A percentile compares a stretch with the other conserved stretches of the same genome.
Evolutionary conservation across 2,888 invertebrate species (phyloP).

Genomic region (Opisthograptis luteolata): DNA sequence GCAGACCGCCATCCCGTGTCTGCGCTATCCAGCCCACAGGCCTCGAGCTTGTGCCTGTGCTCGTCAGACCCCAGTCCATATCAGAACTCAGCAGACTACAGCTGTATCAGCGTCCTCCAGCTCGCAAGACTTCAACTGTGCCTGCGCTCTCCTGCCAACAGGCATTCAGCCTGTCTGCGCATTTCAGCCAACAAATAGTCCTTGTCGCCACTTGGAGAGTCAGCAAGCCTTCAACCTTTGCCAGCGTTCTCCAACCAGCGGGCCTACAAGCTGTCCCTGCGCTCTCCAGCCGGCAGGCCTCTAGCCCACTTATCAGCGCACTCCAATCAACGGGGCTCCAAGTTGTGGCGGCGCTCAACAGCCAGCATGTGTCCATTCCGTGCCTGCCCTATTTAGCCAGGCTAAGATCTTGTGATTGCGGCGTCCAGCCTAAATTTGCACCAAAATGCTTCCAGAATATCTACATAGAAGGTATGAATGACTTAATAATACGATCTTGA

Average conservation of each 20-base stretch:
- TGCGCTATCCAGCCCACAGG: background rate
- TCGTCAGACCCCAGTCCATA: too few relatives aligned
- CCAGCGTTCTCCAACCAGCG: slow-evolving; percentile 1
- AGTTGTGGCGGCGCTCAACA: background rate
- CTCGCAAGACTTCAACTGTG: background rate
- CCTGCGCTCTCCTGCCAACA: background rate
- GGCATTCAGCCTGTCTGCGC: background rate
- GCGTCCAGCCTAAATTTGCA: too few relatives aligned
- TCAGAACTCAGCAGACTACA: too few relatives aligned
- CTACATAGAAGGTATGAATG: too few relatives aligned
- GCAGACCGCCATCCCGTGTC: background rate
- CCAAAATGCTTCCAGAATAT: too few relatives aligned
- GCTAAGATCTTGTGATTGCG: too few relatives aligned
- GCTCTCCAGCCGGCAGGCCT: background rate
- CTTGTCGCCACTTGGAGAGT: too few relatives aligned
- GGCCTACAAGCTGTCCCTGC: background rate
- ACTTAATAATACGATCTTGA: too few relatives aligned
- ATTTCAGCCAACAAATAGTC: too few relatives aligned
- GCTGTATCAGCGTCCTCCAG: too few relatives aligned
- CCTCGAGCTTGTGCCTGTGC: background rate
- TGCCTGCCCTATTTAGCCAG: background rate
- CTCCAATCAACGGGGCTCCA: background rate
- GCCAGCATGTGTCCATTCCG: background rate
- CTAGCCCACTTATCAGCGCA: too few relatives aligned
- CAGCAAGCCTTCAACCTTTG: background rate